Percentiles rank a stretch among this genome's conserved stretches.
Evolutionary conservation across 1,140 invertebrate genomes (phyloP).

Genomic region (Conus ventricosus): DNA sequence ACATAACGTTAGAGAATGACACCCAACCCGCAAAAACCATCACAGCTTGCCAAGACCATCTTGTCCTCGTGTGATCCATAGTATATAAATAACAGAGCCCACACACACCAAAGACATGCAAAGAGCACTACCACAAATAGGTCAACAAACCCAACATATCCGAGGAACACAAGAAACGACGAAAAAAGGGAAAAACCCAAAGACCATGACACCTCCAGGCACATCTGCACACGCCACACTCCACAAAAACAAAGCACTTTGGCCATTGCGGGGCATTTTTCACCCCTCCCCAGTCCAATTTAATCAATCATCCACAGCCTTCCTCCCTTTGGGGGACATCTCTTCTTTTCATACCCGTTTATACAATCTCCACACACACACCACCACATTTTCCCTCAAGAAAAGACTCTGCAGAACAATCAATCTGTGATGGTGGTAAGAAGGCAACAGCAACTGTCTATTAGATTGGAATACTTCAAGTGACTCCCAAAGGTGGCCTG

Average conservation of each 20-base stretch:
- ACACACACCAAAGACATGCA: not conserved
- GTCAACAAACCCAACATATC: too few species aligned
- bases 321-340: not conserved
- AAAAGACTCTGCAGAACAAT: too few species aligned
- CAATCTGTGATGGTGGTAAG: too few species aligned
- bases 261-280: not conserved
- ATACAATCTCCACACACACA: not conserved
- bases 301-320: not conserved
- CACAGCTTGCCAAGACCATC: not conserved
- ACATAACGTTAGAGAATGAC: not conserved
- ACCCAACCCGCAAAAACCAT: not conserved
- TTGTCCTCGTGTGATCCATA: not conserved
- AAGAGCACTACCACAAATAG: not conserved
- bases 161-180: too few species aligned
- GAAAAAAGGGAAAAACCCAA: too few species aligned
- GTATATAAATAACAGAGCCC: not conserved
- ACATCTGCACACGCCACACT: not conserved
- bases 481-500: too few species aligned
- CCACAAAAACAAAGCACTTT: not conserved
- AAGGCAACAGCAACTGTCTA: too few species aligned
- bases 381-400: not conserved
- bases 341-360: not conserved
- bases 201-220: not conserved
- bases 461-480: too few species aligned
- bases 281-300: not conserved